Evolutionary conservation across 1,140 invertebrate species (phyloP).

Genomic region (Drosophila repletoides): DNA sequence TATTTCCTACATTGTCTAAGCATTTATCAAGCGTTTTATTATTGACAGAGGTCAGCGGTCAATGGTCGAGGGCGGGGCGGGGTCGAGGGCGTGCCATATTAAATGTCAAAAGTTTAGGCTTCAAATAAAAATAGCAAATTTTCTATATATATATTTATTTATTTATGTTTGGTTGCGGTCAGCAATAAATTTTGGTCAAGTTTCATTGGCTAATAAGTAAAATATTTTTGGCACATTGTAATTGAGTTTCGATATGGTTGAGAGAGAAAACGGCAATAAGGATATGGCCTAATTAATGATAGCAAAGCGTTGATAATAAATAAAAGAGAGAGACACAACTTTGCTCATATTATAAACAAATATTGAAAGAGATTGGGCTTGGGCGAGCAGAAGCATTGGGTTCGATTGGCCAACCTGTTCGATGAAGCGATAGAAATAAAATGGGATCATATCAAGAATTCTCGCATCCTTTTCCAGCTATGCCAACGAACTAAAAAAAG

Average conservation of each 20-base stretch:
- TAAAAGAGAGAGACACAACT: not conserved
- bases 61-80: too few species aligned
- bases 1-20: constrained; percentile 68
- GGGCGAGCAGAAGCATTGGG: too few species aligned
- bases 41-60: constrained; percentile 62
- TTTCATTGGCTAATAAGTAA: constrained; percentile 49
- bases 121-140: constrained; percentile 66
- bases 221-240: constrained; percentile 54
- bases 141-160: too few species aligned
- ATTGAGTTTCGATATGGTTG: constrained; percentile 49
- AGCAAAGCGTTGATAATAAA: not conserved
- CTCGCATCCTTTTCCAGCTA: too few species aligned
- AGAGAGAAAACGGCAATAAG: too few species aligned
- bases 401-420: too few species aligned
- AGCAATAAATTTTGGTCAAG: constrained; percentile 57
- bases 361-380: too few species aligned
- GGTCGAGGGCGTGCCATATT: constrained; percentile 3
- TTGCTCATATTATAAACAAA: too few species aligned
- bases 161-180: constrained; percentile 51
- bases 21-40: constrained; percentile 78
- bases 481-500: too few species aligned
- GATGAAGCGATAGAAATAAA: too few species aligned
- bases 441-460: too few species aligned
- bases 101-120: constrained; percentile 57
- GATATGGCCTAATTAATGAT: constrained; percentile 6